Evolutionary conservation across 2,888 invertebrate genomes (phyloP), one percentile per base, ranked within the genome.

Genomic region (Drosophila algonquin): DNA sequence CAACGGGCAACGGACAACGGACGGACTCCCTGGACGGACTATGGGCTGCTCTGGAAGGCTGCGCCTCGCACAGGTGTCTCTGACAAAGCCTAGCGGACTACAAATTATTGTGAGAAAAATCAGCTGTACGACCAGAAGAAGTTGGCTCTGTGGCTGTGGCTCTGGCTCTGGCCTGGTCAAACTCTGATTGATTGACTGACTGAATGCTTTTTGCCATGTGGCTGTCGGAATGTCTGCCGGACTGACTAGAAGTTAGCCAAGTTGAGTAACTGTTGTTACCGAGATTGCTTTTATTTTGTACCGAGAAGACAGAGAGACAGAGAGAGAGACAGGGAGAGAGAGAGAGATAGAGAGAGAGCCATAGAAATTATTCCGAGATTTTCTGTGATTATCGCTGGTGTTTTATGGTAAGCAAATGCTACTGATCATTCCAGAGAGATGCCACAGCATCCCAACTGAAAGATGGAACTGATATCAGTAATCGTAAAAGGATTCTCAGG

Each of bases 81-180:
- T 70, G 76, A 63, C 50, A 67, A 51, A 71, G 71, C 75, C 83
- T 75, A 88, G 75, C 87, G 69, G 80, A 71, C 73, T 83, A 83
- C 89, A 89, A 83, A 87, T 88, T 83, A 83, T 83, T 83, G 89
- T 89, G 87, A 87, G 83, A 89, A 89, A 88, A 86, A 83, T 86
- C 86, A 85, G 77, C 77, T 82, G 67, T 68, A 75, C 62, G 27
- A 40, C 48, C 62, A 48, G 45, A 50, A 14, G 40, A 56, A 58
- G 46, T 46, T 14, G 18, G 9, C 45, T 52, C 51, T 21, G n/a
- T 18, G 70, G 12, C 27, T 16, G 7, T 14, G n/a, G 8, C n/a
- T 30, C 40, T 21, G 53, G n/a, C 4, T 2, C 27, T 35, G 40
- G 40, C 14, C 40, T 40, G 40, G 40, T 40, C 40, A 40, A 67